Conservation (phyloP, 2,113 vertebrate genomes). For the Leptocoma aspasia region DNA sequence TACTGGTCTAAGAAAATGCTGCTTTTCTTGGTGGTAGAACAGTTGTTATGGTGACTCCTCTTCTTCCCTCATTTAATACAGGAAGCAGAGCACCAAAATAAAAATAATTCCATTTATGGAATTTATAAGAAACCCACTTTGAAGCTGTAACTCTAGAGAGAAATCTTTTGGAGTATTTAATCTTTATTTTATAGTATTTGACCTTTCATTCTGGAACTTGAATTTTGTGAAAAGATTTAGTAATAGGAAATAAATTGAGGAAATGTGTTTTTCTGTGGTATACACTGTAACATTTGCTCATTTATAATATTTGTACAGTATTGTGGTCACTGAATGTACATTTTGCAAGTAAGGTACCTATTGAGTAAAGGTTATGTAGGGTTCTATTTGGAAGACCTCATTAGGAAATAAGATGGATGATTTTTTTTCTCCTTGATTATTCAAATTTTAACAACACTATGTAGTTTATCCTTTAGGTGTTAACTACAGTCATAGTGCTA, state of each 20-base stretch:
- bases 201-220: not conserved
- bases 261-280: not conserved
- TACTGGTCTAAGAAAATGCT: not conserved
- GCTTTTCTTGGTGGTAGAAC: not conserved
- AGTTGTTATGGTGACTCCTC: conserved; percentile 58
- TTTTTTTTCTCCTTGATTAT: not conserved
- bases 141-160: not conserved
- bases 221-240: not conserved
- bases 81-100: conserved; percentile 18
- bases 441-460: not conserved
- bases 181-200: not conserved
- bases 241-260: not conserved
- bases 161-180: not conserved
- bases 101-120: not conserved
- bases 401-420: not conserved
- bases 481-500: not conserved
- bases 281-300: not conserved
- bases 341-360: not conserved
- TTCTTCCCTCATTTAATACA: conserved; percentile 5
- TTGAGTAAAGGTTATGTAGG: not conserved
- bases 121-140: not conserved
- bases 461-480: not conserved
- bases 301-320: not conserved
- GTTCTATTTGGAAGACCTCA: not conserved
- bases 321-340: not conserved